Conservation (phyloP, 2,888 invertebrate species). For the Neelides folsomi region DNA sequence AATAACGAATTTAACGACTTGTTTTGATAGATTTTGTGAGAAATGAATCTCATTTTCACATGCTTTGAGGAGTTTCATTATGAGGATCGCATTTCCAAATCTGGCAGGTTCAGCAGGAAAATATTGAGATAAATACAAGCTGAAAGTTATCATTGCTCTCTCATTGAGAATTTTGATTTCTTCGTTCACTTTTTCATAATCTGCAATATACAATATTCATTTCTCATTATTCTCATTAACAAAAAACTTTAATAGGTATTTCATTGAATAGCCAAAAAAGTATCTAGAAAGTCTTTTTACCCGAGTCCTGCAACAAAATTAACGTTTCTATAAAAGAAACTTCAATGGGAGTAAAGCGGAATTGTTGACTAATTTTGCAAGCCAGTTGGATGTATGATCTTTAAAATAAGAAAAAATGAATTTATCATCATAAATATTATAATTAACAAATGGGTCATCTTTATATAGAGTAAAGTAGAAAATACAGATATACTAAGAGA, state of each 20-base stretch:
- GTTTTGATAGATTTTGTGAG: conserved; percentile 17
- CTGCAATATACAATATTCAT: too few species aligned
- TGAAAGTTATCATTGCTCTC: conserved; percentile 27
- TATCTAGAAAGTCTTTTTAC: too few species aligned
- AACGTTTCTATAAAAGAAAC: conserved; percentile 28
- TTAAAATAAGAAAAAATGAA: conserved; percentile 3
- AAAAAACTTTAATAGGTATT: too few species aligned
- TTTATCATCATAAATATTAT: too few species aligned
- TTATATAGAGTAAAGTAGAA: too few species aligned
- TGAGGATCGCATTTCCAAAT: conserved; percentile 20
- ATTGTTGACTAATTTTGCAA: conserved; percentile 20
- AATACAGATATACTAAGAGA: too few species aligned
- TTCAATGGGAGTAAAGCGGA: conserved; percentile 24
- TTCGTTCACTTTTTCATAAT: too few species aligned
- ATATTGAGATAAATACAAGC: conserved; percentile 23
- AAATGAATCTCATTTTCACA: conserved; percentile 20
- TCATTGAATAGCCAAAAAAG: too few species aligned
- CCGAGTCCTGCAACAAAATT: conserved; percentile 15
- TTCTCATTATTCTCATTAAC: too few species aligned
- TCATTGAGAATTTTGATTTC: conserved; percentile 1
- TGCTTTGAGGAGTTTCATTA: conserved; percentile 25
- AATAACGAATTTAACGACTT: conserved; percentile 28
- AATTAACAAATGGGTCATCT: too few species aligned
- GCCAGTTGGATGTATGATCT: conserved; percentile 22
- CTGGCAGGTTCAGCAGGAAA: conserved; percentile 23